Evolutionary conservation across 2,113 vertebrate species (phyloP), one percentile per base, ranked within the genome.

Genomic region (Hippocampus comes): DNA sequence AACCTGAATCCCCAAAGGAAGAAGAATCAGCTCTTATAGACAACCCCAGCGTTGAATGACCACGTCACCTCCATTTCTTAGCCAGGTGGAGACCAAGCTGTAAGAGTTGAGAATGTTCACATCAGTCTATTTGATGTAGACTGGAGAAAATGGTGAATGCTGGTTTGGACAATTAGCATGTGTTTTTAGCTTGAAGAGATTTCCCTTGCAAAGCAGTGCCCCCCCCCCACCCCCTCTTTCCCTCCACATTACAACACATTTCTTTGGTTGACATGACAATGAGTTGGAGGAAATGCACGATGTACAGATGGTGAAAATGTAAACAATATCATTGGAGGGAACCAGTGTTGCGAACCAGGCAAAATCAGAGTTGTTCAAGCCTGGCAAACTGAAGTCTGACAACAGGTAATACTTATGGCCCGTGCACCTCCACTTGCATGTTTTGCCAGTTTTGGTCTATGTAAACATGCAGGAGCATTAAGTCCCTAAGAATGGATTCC

Each of bases 401-500:
- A 17, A 27, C 14, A 25, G n/a, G n/a, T 48, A 18, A 25, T 66
- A 8, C 42, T 46, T 20, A 8, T 49, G 64, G n/a, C 12, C n/a
- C 11, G 5, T 42, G 10, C 21, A 23, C 63, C 41, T 23, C 63
- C 21, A 43, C 41, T 43, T 46, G 41, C 41, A 43, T 18, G 12
- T 46, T 23, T 48, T 43, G 23, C 42, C n/a, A 66, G 64, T 66
- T 66, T 66, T 48, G 64, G 64, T 27, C 15, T 27, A 4, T 17
- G 64, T 48, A 14, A 66, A 10, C 18, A 25, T 11, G 14, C 21
- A 15, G 63, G 11, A 66, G 41, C 6, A 66, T 66, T 66, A 23
- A 66, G 64, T 66, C 64, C 64, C 64, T 66, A 46, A 66, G 14
- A 48, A 66, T 27, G 42, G 43, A 66, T 48, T 48, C 64, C 64